Percentiles rank a stretch among this genome's conserved stretches.
phyloP scores from a whole-genome alignment of 2,888 invertebrate species.

The Pegoplata infirma region DNA sequence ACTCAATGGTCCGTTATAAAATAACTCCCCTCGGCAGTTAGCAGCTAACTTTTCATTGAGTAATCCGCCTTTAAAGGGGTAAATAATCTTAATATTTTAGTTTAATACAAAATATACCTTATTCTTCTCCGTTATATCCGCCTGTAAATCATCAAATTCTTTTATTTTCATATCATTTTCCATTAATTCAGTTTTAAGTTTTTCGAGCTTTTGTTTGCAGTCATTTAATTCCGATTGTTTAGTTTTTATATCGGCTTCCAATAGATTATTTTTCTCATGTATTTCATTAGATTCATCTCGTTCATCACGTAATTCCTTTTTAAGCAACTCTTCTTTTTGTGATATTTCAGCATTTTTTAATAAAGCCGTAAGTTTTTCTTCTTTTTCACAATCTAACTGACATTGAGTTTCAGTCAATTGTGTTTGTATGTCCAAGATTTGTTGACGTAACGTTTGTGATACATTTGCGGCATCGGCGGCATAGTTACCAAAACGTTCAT shows the following conservation, averaged over 20 bases:
- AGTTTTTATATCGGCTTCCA: constrained; percentile 71
- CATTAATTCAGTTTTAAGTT: constrained; percentile 63
- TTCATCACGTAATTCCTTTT: constrained; percentile 85
- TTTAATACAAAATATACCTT: constrained; percentile 79
- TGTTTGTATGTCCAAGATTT: constrained; percentile 71
- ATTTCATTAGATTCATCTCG: constrained; percentile 81
- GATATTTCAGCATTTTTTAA: constrained; percentile 90
- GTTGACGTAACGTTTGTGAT: constrained; percentile 71
- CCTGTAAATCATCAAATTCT: constrained; percentile 76
- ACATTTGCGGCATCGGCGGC: constrained; percentile 75
- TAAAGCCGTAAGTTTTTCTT: constrained; percentile 87
- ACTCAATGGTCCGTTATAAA: too few relatives aligned
- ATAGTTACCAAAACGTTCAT: constrained; percentile 76
- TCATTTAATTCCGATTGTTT: constrained; percentile 79
- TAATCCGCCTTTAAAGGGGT: too few relatives aligned
- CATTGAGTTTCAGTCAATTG: constrained; percentile 69
- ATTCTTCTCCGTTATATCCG: constrained; percentile 82
- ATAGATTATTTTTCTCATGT: constrained; percentile 79
- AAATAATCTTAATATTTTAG: too few relatives aligned
- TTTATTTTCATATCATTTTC: constrained; percentile 68
- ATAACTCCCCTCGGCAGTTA: too few relatives aligned
- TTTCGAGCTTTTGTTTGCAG: constrained; percentile 66
- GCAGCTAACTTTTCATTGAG: too few relatives aligned
- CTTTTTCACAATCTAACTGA: constrained; percentile 80
- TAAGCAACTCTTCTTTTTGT: constrained; percentile 87